Evolutionary conservation across 1,140 invertebrate species (phyloP).

Genomic region (Calosoma granatense): DNA sequence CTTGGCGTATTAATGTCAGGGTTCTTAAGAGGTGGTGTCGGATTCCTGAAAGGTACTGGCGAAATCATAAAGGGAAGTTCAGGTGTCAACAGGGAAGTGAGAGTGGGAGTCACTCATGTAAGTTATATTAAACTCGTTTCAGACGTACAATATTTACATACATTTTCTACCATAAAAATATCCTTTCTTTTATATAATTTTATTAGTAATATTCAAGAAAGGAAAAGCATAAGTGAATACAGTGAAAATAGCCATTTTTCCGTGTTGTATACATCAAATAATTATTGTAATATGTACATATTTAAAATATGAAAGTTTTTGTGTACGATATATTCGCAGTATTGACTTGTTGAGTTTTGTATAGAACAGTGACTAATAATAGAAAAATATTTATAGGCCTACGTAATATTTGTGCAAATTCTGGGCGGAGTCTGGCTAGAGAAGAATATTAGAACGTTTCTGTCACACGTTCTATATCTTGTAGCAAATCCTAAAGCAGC

Average conservation of each 20-base stretch:
- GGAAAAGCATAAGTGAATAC: too few species aligned
- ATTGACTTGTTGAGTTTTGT: too few species aligned
- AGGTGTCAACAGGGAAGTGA: conserved; percentile 85
- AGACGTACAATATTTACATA: neutral
- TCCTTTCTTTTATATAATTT: too few species aligned
- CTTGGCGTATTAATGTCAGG: conserved; percentile 87
- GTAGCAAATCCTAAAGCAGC: conserved; percentile 90
- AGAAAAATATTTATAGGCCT: conserved; percentile 56
- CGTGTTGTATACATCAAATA: too few species aligned
- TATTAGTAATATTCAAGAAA: neutral
- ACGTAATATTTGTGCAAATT: conserved; percentile 87
- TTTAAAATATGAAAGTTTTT: neutral
- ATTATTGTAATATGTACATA: neutral
- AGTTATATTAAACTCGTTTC: conserved; percentile 33
- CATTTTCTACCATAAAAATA: too few species aligned
- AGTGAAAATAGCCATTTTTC: too few species aligned
- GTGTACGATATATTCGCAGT: too few species aligned
- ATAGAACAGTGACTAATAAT: neutral
- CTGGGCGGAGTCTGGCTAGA: conserved; percentile 92
- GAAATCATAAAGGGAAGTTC: conserved; percentile 95
- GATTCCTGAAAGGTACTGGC: conserved; percentile 88
- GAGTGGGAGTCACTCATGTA: conserved; percentile 90
- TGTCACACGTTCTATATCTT: conserved; percentile 84
- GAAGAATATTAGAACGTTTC: conserved; percentile 73
- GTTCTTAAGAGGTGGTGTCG: conserved; percentile 86